Evolutionary conservation across 2,888 invertebrate species (phyloP), one percentile per base, ranked within the genome.

Genomic region (Phyllotreta striolata): DNA sequence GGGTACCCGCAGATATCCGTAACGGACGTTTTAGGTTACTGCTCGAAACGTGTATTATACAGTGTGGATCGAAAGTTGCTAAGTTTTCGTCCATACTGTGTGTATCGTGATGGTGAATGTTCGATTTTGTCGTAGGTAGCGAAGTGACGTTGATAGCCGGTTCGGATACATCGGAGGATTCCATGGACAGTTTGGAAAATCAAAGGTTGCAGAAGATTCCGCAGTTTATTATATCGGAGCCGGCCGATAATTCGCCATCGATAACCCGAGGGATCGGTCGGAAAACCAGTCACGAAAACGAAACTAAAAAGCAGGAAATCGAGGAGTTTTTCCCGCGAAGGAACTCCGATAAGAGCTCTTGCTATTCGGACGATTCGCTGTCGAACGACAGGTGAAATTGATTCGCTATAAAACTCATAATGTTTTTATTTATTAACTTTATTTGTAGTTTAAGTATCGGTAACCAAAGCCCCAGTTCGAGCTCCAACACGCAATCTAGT

Each of bases 11-110:
- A 95, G 80, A 96, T 96, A 66, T 95, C 94, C 72, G 86, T 96
- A 7, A 96, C 96, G 0, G 96, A 96, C 78, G 95, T 95, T 57
- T 85, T 92, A 58, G 96, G 96, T 78, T 67, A n/a, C n/a, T n/a
- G n/a, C n/a, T n/a, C n/a, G n/a, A n/a, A n/a, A n/a, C n/a, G n/a
- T n/a, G n/a, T n/a, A n/a, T n/a, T 71, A 70, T 54, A 9, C 24
- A 24, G 24, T 24, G 24, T 24, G 24, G 4, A 1, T 24, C 24
- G 4, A 24, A 24, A 24, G 1, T 3, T 24, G 4, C 1, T 24
- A 24, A 4, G 24, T 1, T 24, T n/a, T 24, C 24, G 24, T 4
- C 24, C 24, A 4, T 24, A 24, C 24, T 24, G 24, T 24, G 4
- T 24, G 24, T 24, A 24, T 24, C 41, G 9, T 41, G 10, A 24